Percentiles rank a stretch among this genome's conserved stretches.
phyloP scores from a whole-genome alignment of 2,888 invertebrate species.

The Hyalella azteca region DNA sequence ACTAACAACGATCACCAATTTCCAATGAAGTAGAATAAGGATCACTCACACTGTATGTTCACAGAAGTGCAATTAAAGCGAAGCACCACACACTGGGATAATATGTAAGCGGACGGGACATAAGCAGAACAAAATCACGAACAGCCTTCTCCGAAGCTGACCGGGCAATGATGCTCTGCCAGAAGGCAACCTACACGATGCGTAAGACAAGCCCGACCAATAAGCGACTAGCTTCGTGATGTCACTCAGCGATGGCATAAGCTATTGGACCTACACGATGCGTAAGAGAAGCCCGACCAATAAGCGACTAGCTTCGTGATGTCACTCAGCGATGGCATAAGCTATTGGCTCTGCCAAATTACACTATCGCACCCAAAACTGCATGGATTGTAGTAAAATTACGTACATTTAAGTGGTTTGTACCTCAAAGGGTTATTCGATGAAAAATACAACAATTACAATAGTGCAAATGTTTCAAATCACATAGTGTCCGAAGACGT shows the following conservation, averaged over 20 bases:
- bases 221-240: neutral
- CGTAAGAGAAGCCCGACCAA: constrained; percentile 8
- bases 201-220: constrained; percentile 3
- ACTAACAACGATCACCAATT: no score
- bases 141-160: neutral
- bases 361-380: neutral
- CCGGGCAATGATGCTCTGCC: neutral
- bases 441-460: neutral
- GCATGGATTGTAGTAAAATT: neutral
- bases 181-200: constrained; percentile 11
- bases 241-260: constrained; percentile 7
- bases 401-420: neutral
- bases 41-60: no score
- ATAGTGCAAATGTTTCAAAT: neutral
- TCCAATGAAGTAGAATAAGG: no score
- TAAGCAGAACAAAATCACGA: neutral
- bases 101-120: neutral
- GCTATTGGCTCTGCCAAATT: neutral
- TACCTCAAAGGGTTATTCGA: neutral
- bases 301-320: neutral
- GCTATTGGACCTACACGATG: constrained; percentile 19
- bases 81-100: neutral
- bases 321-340: neutral
- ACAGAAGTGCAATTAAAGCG: no score
- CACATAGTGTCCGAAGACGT: neutral